Conservation (phyloP, 2,113 vertebrate species). For the Pristiophorus japonicus region DNA sequence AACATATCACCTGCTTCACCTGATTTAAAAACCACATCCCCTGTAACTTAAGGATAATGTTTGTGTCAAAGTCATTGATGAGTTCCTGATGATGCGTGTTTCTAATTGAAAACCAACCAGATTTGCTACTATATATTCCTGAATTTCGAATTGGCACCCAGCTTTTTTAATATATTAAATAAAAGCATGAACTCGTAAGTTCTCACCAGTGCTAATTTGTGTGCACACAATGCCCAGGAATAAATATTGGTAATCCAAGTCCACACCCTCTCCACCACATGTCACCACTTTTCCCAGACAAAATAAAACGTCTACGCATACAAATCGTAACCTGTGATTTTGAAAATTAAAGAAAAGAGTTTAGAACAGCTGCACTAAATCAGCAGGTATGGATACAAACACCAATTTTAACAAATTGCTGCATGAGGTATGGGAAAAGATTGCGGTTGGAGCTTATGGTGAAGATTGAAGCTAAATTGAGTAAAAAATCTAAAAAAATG, state of each 20-base stretch:
- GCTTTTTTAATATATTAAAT: background rate
- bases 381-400: background rate
- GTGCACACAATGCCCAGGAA: background rate
- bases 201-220: background rate
- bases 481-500: background rate
- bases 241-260: background rate
- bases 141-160: background rate
- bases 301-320: background rate
- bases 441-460: background rate
- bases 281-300: background rate
- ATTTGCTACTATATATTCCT: background rate
- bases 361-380: background rate
- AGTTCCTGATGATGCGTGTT: background rate
- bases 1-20: background rate
- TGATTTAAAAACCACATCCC: background rate
- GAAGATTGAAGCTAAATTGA: background rate
- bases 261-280: background rate
- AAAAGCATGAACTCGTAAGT: background rate
- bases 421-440: background rate
- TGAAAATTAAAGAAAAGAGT: background rate
- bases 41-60: background rate
- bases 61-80: background rate
- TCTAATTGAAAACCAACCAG: background rate
- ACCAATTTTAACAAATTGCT: background rate
- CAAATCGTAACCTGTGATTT: background rate